Evolutionary conservation across 2,797 vertebrate species (phyloP).

Genomic region (Melanogrammus aeglefinus): DNA sequence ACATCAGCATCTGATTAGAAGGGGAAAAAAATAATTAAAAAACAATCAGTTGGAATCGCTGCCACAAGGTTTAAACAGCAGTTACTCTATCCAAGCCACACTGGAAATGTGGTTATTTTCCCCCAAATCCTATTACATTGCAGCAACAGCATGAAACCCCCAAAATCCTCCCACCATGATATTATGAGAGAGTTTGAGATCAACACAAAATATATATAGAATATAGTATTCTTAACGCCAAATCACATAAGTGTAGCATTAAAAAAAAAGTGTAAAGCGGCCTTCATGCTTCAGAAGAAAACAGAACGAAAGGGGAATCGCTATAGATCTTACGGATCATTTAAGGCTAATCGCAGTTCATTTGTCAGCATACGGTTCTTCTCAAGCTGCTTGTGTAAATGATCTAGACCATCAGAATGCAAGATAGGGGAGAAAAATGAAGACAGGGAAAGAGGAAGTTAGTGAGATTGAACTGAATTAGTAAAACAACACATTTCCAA

Average conservation of each 20-base stretch:
- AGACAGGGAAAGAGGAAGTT: constrained; percentile 13
- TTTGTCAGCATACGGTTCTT: constrained; percentile 92
- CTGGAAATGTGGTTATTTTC: neutral
- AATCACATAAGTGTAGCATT: neutral
- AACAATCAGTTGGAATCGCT: neutral
- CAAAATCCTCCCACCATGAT: neutral
- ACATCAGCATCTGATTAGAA: neutral
- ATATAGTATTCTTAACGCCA: neutral
- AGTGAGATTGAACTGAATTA: neutral
- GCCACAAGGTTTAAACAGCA: neutral
- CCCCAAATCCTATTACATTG: neutral
- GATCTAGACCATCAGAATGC: constrained; percentile 86
- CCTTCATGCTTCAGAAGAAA: neutral
- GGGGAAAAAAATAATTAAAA: neutral
- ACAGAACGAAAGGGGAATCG: neutral
- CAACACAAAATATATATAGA: neutral
- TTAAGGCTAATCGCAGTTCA: constrained; percentile 88
- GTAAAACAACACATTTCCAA: neutral
- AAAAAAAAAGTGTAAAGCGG: neutral
- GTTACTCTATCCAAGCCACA: neutral
- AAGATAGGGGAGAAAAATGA: constrained; percentile 64
- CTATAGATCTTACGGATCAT: constrained; percentile 47
- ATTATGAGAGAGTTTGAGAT: neutral
- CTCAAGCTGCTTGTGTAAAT: constrained; percentile 93
- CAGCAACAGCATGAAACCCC: neutral